Evolutionary conservation across 1,140 invertebrate species (phyloP).

Genomic region (Drosophila nannoptera): DNA sequence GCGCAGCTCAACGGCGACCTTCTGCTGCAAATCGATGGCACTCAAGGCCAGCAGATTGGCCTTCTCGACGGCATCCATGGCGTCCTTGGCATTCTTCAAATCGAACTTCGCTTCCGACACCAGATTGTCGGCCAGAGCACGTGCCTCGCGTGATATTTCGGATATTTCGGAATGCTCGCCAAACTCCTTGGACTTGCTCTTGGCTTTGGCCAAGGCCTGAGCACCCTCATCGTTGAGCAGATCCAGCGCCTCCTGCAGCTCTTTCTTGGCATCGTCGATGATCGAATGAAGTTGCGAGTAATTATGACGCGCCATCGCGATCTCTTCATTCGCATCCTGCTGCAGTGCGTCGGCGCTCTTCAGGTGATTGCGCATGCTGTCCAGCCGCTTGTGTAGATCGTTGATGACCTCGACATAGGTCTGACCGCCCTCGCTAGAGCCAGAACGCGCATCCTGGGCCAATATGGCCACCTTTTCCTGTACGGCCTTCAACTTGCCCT

Average conservation of each 20-base stretch:
- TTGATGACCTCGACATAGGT: slow-evolving; percentile 84
- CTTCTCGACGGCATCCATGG: slow-evolving; percentile 89
- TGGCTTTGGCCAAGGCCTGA: slow-evolving; percentile 87
- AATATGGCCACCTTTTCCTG: slow-evolving; percentile 86
- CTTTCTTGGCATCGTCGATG: slow-evolving; percentile 85
- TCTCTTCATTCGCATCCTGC: slow-evolving; percentile 82
- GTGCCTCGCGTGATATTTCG: slow-evolving; percentile 91
- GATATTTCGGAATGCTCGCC: slow-evolving; percentile 96
- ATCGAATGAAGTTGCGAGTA: slow-evolving; percentile 87
- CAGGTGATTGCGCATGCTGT: slow-evolving; percentile 84
- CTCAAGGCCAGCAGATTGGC: slow-evolving; percentile 90
- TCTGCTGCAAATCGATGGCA: slow-evolving; percentile 88
- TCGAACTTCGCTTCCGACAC: slow-evolving; percentile 89
- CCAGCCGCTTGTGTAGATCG: slow-evolving; percentile 84
- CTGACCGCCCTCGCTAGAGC: slow-evolving; percentile 83
- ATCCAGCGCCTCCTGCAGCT: slow-evolving; percentile 86
- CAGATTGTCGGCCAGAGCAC: slow-evolving; percentile 87
- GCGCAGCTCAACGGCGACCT: slow-evolving; percentile 85
- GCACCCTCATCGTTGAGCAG: slow-evolving; percentile 90
- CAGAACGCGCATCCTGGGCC: slow-evolving; percentile 84
- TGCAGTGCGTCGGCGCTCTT: slow-evolving; percentile 82
- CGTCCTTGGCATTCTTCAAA: slow-evolving; percentile 87
- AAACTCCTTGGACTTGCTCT: slow-evolving; percentile 90
- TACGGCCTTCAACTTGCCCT: slow-evolving; percentile 86
- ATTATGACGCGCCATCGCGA: slow-evolving; percentile 83